Evolutionary conservation across 1,140 invertebrate genomes (phyloP).

Genomic region (Hyposmocoma kahamanoa): DNA sequence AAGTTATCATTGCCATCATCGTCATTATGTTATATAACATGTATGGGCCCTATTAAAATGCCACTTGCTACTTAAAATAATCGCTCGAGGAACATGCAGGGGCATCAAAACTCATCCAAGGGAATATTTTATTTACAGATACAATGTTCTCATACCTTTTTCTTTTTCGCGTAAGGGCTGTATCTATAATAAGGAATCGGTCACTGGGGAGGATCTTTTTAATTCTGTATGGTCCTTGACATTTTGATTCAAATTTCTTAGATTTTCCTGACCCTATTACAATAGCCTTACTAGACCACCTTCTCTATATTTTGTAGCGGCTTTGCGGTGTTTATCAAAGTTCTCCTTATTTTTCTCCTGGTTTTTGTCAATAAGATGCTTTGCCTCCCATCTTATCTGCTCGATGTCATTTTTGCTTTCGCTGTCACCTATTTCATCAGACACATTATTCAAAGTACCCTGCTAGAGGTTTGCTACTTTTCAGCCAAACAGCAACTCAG

Average conservation of each 20-base stretch:
- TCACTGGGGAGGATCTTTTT: slow-evolving; percentile 19
- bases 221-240: slow-evolving; percentile 21
- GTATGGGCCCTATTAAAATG: too few species aligned
- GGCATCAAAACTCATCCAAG: slow-evolving; percentile 20
- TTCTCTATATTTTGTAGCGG: slow-evolving; percentile 11
- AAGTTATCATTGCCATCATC: too few species aligned
- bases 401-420: background rate
- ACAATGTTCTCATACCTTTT: slow-evolving; percentile 15
- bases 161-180: slow-evolving; percentile 18
- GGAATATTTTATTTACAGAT: slow-evolving; percentile 21
- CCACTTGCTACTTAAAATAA: too few species aligned
- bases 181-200: slow-evolving; percentile 16
- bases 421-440: background rate
- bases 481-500: slow-evolving; percentile 13
- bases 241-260: slow-evolving; percentile 23
- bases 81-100: slow-evolving; percentile 10
- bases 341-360: slow-evolving; percentile 13
- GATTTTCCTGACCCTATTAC: slow-evolving; percentile 12
- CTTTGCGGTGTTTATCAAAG: slow-evolving; percentile 13
- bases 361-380: slow-evolving; percentile 9
- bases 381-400: slow-evolving; percentile 14
- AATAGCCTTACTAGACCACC: slow-evolving; percentile 21
- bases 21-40: too few species aligned
- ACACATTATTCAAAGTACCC: slow-evolving; percentile 9
- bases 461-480: slow-evolving; percentile 8